A percentile compares a stretch with the other conserved stretches of the same genome.
Evolutionary conservation across 2,113 vertebrate species (phyloP).

Genomic region (Phoenicopterus ruber): DNA sequence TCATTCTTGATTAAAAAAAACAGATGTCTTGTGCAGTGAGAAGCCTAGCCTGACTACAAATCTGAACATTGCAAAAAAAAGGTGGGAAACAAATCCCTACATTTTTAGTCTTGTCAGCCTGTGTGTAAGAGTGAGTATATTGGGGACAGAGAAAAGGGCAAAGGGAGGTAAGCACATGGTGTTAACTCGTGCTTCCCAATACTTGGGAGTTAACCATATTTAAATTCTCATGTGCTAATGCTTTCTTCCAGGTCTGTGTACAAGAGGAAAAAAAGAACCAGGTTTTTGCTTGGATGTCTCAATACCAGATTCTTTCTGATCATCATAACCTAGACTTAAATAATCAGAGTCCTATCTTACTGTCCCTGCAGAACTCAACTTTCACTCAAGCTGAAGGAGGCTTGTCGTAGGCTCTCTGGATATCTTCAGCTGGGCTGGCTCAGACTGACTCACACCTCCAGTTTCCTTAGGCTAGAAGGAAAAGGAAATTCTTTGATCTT

Average conservation of each 20-base stretch:
- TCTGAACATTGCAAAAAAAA: neutral
- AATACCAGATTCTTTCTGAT: neutral
- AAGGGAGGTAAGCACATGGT: neutral
- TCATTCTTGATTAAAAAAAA: neutral
- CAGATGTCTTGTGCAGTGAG: neutral
- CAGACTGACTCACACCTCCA: neutral
- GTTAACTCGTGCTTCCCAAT: neutral
- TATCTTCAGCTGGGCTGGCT: neutral
- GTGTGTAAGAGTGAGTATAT: neutral
- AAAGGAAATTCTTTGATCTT: conserved; percentile 12
- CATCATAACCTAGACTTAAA: neutral
- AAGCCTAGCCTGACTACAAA: neutral
- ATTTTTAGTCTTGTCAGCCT: neutral
- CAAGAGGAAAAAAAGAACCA: neutral
- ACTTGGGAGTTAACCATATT: neutral
- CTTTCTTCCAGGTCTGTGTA: neutral
- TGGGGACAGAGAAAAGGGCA: neutral
- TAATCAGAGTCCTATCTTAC: neutral
- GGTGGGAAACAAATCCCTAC: neutral
- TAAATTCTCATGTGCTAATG: neutral
- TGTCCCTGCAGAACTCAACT: neutral
- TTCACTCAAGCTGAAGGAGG: neutral
- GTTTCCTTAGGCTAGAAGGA: neutral
- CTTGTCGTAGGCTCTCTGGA: neutral
- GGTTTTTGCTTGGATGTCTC: neutral